Conservation (phyloP, 2,888 invertebrate genomes). For the Oegoconia quadripuncta region DNA sequence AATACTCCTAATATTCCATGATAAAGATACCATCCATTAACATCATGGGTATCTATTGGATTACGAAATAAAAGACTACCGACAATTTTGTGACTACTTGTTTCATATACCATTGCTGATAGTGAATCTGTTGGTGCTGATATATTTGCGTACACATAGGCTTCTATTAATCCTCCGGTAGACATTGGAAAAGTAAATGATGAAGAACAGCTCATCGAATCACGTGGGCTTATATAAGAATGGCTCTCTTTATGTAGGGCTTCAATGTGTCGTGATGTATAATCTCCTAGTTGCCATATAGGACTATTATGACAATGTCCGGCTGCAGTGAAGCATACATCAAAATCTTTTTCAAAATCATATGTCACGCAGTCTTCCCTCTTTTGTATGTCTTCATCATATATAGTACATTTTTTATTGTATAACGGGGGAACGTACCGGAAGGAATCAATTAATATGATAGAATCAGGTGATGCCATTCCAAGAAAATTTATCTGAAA, state of each 20-base stretch:
- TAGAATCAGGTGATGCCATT: neutral
- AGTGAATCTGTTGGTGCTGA: neutral
- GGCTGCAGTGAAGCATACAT: constrained; percentile 23
- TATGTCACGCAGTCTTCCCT: constrained; percentile 30
- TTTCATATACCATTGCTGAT: neutral
- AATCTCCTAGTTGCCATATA: constrained; percentile 28
- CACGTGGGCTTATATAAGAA: constrained; percentile 27
- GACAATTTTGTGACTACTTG: neutral
- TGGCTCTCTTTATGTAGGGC: constrained; percentile 26
- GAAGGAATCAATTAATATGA: neutral
- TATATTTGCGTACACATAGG: constrained; percentile 18
- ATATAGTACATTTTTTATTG: neutral
- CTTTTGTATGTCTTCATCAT: neutral
- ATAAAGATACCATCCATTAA: constrained; percentile 30
- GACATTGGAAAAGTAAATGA: constrained; percentile 31
- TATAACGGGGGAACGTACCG: neutral
- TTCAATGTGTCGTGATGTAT: constrained; percentile 20
- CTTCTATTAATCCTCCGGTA: constrained; percentile 29
- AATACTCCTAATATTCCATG: constrained; percentile 23
- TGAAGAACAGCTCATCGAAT: constrained; percentile 31
- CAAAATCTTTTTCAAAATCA: constrained; percentile 26
- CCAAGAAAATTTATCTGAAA: neutral
- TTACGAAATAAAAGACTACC: neutral
- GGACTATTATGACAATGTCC: constrained; percentile 23
- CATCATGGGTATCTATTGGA: no score